A percentile compares a stretch with the other conserved stretches of the same genome.
Evolutionary conservation across 2,888 invertebrate genomes (phyloP).

Genomic region (Apotomis betuletana): DNA sequence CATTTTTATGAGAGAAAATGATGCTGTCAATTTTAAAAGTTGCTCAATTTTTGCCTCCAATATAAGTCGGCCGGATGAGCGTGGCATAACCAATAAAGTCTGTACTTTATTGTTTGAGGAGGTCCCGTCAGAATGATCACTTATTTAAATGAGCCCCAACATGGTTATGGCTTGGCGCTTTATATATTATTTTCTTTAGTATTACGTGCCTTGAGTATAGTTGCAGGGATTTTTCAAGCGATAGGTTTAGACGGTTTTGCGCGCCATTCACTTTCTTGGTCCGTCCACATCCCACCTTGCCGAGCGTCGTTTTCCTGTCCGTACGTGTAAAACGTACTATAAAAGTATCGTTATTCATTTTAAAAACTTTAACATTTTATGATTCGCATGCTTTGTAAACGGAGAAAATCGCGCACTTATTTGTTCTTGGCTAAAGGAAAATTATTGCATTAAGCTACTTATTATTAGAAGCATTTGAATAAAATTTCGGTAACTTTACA

Average conservation of each 20-base stretch:
- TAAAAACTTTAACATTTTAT: too few species aligned
- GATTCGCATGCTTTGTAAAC: too few species aligned
- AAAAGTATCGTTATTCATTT: too few species aligned
- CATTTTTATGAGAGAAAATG: constrained; percentile 42
- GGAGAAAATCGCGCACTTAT: too few species aligned
- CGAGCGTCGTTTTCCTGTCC: too few species aligned
- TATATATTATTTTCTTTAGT: constrained; percentile 51
- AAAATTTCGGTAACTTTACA: too few species aligned
- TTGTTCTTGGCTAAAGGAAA: too few species aligned
- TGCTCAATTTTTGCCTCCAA: constrained; percentile 59
- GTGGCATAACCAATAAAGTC: constrained; percentile 67
- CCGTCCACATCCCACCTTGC: too few species aligned
- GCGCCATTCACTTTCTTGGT: too few species aligned
- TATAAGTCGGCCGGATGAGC: constrained; percentile 61
- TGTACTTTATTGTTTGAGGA: constrained; percentile 69
- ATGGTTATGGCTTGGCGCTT: constrained; percentile 72
- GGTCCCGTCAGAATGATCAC: constrained; percentile 68
- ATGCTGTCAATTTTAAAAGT: constrained; percentile 59
- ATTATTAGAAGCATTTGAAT: too few species aligned
- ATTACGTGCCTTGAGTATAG: constrained; percentile 59
- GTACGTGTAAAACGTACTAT: too few species aligned
- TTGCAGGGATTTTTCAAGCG: constrained; percentile 21
- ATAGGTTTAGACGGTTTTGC: background rate
- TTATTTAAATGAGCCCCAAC: constrained; percentile 75
- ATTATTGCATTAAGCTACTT: too few species aligned